Conservation (phyloP, 2,113 vertebrate species). For the Smithornis capensis region DNA sequence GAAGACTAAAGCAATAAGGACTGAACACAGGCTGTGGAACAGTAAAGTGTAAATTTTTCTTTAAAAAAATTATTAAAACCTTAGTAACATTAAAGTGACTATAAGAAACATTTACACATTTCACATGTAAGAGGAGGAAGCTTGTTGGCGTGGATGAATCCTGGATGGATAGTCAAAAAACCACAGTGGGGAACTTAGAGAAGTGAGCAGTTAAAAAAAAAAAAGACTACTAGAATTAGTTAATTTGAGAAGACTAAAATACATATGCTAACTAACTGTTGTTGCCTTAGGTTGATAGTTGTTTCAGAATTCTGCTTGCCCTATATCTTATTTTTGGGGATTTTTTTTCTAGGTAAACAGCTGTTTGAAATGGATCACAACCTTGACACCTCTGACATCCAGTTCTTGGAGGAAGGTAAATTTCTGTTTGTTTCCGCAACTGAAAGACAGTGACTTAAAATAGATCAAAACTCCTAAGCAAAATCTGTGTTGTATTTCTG, state of each 20-base stretch:
- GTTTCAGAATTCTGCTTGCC: background rate
- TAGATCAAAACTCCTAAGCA: background rate
- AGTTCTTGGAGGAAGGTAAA: conserved; percentile 95
- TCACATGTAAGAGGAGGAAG: background rate
- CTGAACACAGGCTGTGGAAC: background rate
- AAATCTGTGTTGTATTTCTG: background rate
- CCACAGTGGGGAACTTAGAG: background rate
- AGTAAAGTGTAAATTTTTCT: background rate
- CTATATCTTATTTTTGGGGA: background rate
- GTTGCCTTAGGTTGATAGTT: background rate
- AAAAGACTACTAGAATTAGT: background rate
- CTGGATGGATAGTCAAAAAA: background rate
- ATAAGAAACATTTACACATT: background rate
- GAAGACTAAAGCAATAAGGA: background rate
- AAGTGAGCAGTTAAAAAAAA: background rate
- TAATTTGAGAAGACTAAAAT: background rate
- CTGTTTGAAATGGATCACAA: conserved; percentile 98
- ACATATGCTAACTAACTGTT: background rate
- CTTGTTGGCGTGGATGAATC: background rate
- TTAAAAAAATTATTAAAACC: background rate
- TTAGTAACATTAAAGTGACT: background rate
- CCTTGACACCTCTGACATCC: conserved; percentile 97
- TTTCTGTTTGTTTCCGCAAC: background rate
- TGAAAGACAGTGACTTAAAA: background rate
- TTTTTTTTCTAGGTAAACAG: conserved; percentile 86